Evolutionary conservation across 1,140 invertebrate species (phyloP), one percentile per base, ranked within the genome.

Genomic region (Cecropterus lyciades): DNA sequence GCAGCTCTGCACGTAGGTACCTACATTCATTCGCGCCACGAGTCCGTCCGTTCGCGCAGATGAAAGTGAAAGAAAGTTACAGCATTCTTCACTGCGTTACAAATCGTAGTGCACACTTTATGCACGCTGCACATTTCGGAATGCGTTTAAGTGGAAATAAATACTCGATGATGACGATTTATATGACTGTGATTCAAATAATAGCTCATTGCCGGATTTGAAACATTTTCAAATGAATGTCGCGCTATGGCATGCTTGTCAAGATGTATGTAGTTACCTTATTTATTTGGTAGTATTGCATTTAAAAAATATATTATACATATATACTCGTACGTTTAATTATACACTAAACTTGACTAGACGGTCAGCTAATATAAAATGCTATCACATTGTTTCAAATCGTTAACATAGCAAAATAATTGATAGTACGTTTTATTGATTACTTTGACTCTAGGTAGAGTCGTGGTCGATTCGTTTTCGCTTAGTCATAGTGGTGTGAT

Each of bases 1-100:
- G 69, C 67, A 73, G 63, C 70, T 73, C 27, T 80, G 77, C 79
- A 83, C 73, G 17, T 24, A 57, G 20, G n/a, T 20, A 40, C 27
- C 10, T 43, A 45, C 56, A 33, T 48, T 9, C 82, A 78, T 65
- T 72, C 64, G 43, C 63, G 69, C 74, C 74, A 75, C 68, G 9
- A 33, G n/a, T n/a, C n/a, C n/a, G 67, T 33, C 70, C 67, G 69
- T 46, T 72, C 67, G 72, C 51, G 72, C 67, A 65, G 72, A 89
- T 69, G 84, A 91, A 91, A 88, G 85, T 88, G 77, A 79, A 86
- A 42, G 85, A 91, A 91, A 91, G 88, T 88, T 79, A 76, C 76
- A 78, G 80, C 77, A 89, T 91, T 89, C 86, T 77, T 84, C 64
- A 24, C 70, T 42, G 14, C 37, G 30, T 57, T 49, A 49, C 53